Evolutionary conservation across 64 coral and sea anemone genomes (phyloP).

Genomic region (Montipora sp.): DNA sequence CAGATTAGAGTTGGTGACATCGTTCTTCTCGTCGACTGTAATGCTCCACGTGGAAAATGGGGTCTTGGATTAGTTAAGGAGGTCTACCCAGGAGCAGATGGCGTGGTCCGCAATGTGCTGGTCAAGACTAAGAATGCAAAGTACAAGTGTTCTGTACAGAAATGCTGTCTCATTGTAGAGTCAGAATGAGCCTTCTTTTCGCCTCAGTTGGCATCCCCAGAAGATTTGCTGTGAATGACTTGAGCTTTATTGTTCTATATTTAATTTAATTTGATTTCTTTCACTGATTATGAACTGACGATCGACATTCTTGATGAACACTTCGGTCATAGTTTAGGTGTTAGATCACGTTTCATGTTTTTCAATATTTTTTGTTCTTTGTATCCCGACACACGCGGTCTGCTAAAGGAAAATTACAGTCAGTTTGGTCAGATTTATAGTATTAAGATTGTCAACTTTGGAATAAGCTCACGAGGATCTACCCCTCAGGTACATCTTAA

Average conservation of each 20-base stretch:
- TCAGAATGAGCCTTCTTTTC: neutral
- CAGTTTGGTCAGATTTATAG: too few species aligned
- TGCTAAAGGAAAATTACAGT: too few species aligned
- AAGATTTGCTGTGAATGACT: neutral
- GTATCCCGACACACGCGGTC: too few species aligned
- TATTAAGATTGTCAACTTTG: too few species aligned
- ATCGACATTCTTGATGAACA: too few species aligned
- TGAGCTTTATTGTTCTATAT: neutral
- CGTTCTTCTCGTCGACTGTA: conserved; percentile 23
- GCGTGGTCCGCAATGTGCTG: neutral
- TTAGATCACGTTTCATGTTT: too few species aligned
- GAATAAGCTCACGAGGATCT: too few species aligned
- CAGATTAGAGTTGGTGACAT: neutral
- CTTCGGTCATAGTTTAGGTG: too few species aligned
- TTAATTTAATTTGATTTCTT: too few species aligned
- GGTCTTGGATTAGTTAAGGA: neutral
- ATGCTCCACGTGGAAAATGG: neutral
- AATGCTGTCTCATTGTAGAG: conserved; percentile 6
- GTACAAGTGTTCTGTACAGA: neutral
- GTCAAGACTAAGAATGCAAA: neutral
- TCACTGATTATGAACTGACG: too few species aligned
- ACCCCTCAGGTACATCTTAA: too few species aligned
- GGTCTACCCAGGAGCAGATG: neutral
- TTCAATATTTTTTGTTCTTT: too few species aligned
- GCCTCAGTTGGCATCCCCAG: neutral